Evolutionary conservation across 64 coral and sea anemone genomes (phyloP).

Genomic region (Dendronephthya gigantea): DNA sequence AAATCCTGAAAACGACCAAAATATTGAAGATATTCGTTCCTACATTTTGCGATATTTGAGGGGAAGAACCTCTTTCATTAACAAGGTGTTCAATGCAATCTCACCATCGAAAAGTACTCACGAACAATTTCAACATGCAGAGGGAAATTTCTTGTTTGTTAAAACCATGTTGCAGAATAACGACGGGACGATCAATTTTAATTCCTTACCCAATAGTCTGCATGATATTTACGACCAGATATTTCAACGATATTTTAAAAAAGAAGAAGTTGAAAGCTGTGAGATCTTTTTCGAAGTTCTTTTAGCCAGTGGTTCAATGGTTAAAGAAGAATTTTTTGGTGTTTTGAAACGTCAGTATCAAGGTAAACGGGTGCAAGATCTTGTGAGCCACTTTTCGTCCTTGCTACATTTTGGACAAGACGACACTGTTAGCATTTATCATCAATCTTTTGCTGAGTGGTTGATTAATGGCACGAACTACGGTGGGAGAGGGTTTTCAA

Average conservation of each 20-base stretch:
- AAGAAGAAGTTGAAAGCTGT: not conserved
- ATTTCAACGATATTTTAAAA: not conserved
- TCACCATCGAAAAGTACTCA: not conserved
- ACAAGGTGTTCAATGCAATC: not conserved
- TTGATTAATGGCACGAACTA: not conserved
- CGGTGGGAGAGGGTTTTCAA: not conserved
- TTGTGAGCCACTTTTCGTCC: not conserved
- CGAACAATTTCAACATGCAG: not conserved
- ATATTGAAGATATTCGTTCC: not conserved
- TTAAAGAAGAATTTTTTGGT: not conserved
- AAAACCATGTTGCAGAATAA: not conserved
- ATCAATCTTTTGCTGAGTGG: conserved; percentile 8
- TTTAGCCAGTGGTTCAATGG: not conserved
- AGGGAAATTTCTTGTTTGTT: conserved; percentile 11
- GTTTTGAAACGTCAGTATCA: not conserved
- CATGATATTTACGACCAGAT: not conserved
- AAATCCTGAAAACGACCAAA: not conserved
- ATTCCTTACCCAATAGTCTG: not conserved
- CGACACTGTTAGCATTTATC: not conserved
- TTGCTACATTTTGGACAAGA: not conserved
- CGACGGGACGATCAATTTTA: not conserved
- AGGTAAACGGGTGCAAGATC: not conserved
- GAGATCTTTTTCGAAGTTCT: not conserved
- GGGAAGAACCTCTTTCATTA: not conserved
- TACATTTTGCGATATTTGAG: not conserved